Evolutionary conservation across 1,140 invertebrate species (phyloP), one percentile per base, ranked within the genome.

Genomic region (Eumaeus atala): DNA sequence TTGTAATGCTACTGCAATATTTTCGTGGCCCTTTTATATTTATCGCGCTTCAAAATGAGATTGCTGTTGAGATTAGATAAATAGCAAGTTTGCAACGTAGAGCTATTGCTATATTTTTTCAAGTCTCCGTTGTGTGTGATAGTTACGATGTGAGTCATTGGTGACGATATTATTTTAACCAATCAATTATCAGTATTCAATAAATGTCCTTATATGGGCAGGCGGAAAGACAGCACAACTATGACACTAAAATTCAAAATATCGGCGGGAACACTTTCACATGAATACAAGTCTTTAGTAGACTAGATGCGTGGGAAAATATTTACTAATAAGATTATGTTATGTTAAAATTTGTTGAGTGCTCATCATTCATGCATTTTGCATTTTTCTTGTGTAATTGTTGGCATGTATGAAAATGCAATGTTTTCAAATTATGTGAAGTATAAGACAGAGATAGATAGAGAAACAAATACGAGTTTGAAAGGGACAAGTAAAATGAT

Each of bases 171-270:
- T 35, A 49, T 65, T 56, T 73, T 58, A 66, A 59, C 83, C 83
- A 87, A 87, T 87, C 67, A 75, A 53, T 58, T 53, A 64, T 62
- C 54, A 69, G 73, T 70, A 80, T 84, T 78, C 69, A 74, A 74
- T 73, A 82, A 84, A 84, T 84, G 78, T 72, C 83, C 83, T 74
- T 84, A 81, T 87, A 84, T 70, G 83, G 83, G 68, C 61, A 67
- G 80, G 62, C 70, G 74, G 80, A 85, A 76, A 74, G 67, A 67
- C 40, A 62, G 51, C 52, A 54, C 51, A 64, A 68, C 58, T 40
- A 48, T 66, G 58, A 53, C 51, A 57, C 50, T 53, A 56, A 51
- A 38, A 49, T 47, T 77, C 74, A 62, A 58, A 80, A 71, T 59
- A 66, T 59, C 66, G 58, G 71, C 70, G 73, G 60, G 58, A 33